A percentile compares a stretch with the other conserved stretches of the same genome.
These are phyloP conservation scores for Sisyra nigra DNA, from an alignment of 2,888 invertebrate species.

Conservation along the genomic window DNA sequence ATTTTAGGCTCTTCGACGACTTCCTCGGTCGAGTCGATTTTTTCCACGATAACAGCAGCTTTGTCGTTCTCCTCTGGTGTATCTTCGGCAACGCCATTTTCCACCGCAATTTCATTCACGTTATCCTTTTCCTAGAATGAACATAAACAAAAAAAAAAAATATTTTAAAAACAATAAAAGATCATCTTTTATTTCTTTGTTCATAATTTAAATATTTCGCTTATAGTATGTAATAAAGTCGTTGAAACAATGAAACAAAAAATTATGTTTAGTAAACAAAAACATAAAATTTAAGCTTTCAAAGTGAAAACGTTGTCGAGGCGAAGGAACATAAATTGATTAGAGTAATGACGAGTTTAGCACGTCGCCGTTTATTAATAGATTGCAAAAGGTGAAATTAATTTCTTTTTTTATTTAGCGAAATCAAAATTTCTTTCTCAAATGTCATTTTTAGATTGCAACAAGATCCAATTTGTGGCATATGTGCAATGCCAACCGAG, in stretches of 20 bases:
- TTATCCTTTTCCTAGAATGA: slow-evolving; percentile 24
- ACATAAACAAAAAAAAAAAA: slow-evolving; percentile 1
- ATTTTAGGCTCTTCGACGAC: slow-evolving; percentile 26
- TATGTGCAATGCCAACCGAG: background rate
- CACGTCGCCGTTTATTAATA: too few relatives aligned
- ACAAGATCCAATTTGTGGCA: slow-evolving; percentile 1
- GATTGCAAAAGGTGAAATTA: too few relatives aligned
- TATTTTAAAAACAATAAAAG: background rate
- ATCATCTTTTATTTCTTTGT: too few relatives aligned
- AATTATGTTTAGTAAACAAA: too few relatives aligned
- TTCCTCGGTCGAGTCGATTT: slow-evolving; percentile 22
- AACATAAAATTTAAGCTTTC: too few relatives aligned
- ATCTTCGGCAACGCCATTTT: slow-evolving; percentile 23
- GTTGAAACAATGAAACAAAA: background rate
- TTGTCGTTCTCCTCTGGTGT: slow-evolving; percentile 18
- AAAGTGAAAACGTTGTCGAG: too few relatives aligned
- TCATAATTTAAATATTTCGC: too few relatives aligned
- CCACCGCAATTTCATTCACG: slow-evolving; percentile 19
- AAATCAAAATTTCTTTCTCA: too few relatives aligned
- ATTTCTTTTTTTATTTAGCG: too few relatives aligned
- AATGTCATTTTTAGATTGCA: slow-evolving; percentile 1
- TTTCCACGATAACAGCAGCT: slow-evolving; percentile 21
- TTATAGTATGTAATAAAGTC: background rate
- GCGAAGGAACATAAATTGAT: too few relatives aligned
- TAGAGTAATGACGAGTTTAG: too few relatives aligned